These are phyloP conservation scores for Karalla daura DNA, from an alignment of 2,797 vertebrate species.

Conservation along the genomic window DNA sequence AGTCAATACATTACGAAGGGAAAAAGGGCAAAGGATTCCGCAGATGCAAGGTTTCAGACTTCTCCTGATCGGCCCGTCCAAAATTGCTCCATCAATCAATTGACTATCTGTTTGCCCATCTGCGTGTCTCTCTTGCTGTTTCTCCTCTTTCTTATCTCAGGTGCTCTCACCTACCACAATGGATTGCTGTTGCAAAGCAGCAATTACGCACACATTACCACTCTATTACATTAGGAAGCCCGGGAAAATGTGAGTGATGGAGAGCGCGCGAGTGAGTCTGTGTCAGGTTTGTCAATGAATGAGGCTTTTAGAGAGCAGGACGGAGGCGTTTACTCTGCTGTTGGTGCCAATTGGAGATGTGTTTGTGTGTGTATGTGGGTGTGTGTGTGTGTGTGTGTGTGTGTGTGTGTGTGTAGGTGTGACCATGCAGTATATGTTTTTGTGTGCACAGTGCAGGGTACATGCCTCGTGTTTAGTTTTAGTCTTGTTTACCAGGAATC, in stretches of 20 bases:
- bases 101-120: not conserved
- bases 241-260: conserved; percentile 10
- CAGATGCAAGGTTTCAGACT: not conserved
- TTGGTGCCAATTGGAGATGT: conserved; percentile 24
- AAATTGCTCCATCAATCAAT: conserved; percentile 4
- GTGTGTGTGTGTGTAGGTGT: conserved; percentile 1
- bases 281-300: conserved; percentile 44
- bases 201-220: conserved; percentile 53
- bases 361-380: not conserved
- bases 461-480: not conserved
- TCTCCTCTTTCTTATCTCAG: conserved; percentile 2
- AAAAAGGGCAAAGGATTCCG: conserved; percentile 1
- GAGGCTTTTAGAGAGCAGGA: conserved; percentile 33
- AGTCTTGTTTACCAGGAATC: too few relatives aligned
- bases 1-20: not conserved
- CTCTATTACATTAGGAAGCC: conserved; percentile 46
- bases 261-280: not conserved
- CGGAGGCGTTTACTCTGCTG: conserved; percentile 27
- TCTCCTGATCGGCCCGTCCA: not conserved
- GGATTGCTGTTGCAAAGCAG: conserved; percentile 35
- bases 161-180: conserved; percentile 25
- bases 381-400: not conserved
- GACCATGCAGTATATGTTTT: not conserved
- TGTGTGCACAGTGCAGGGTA: not conserved
- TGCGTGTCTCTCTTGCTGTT: not conserved